Conservation (phyloP, 2,888 invertebrate genomes). For the Drosophila acutilabella region DNA sequence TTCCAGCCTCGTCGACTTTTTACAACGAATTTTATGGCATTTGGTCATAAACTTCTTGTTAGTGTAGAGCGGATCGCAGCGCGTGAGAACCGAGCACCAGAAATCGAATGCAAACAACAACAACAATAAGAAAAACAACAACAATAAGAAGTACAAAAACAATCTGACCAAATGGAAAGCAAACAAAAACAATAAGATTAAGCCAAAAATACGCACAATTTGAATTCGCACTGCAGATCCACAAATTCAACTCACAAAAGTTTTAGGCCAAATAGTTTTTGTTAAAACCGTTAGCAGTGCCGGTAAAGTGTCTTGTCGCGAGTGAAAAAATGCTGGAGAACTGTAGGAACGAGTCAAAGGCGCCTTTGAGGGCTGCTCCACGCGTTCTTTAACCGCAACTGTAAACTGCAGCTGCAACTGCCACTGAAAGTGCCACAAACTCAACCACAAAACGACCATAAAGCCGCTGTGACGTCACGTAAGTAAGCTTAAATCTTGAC, state of each 20-base stretch:
- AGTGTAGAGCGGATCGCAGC: conserved; percentile 82
- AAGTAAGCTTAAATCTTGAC: conserved; percentile 34
- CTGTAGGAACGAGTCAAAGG: conserved; percentile 1
- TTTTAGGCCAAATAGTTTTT: not conserved
- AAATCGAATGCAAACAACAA: conserved; percentile 50
- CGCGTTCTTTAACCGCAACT: conserved; percentile 7
- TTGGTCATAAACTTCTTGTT: conserved; percentile 85
- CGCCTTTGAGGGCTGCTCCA: conserved; percentile 33
- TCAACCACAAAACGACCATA: conserved; percentile 7
- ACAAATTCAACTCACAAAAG: not conserved
- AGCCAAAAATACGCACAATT: conserved; percentile 27
- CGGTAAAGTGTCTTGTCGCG: conserved; percentile 22
- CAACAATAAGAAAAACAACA: conserved; percentile 16
- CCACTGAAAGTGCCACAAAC: not conserved
- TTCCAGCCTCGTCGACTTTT: conserved; percentile 82
- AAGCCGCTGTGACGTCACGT: conserved; percentile 33
- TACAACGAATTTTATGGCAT: conserved; percentile 85
- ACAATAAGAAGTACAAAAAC: conserved; percentile 5
- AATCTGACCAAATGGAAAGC: conserved; percentile 9
- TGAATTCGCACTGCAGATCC: conserved; percentile 15
- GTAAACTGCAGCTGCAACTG: conserved; percentile 4
- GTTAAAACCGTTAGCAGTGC: conserved; percentile 3
- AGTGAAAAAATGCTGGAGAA: conserved; percentile 40
- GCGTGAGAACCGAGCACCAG: conserved; percentile 69
- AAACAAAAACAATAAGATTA: conserved; percentile 36